Evolutionary conservation across 2,797 vertebrate species (phyloP), one percentile per base, ranked within the genome.

Genomic region (Lepilemur septentrionalis): DNA sequence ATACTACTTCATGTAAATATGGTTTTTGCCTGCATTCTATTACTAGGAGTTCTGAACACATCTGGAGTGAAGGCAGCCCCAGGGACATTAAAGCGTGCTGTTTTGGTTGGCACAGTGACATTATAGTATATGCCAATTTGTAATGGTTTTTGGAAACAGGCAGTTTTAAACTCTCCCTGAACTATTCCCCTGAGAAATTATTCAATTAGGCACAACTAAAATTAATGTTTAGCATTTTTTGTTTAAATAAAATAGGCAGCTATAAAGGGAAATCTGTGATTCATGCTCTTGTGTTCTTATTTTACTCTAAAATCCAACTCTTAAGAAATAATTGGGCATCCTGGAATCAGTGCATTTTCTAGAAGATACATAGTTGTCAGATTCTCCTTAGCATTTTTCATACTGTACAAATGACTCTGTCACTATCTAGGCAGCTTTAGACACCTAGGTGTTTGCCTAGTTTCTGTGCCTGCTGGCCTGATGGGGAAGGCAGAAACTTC

Each of bases 171-270:
- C 98, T 98, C 98, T 98, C 98, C 98, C 98, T 98, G 97, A 98
- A 97, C 98, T 98, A 98, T 99, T 98, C 99, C 98, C 98, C 17
- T 0, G 98, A 99, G 99, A 99, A 99, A 99, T 99, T 98, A 99
- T 99, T 98, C 98, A 99, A 99, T 99, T 99, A 99, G 99, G 98
- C 98, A 97, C 98, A 99, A 99, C 98, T 98, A 99, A 98, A 99
- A 99, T 99, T 98, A 99, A 99, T 98, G 98, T 98, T 98, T 98
- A 96, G 97, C 97, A 98, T 98, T 98, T 97, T 99, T 98, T 98
- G 97, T 99, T 99, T 97, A 98, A 98, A 98, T 98, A 97, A 98
- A 98, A 98, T 98, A 98, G 99, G 99, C 98, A 93, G 98, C 96
- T 98, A 92, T 97, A 97, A 98, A 98, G 97, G 98, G 97, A 98